Evolutionary conservation across 1,140 invertebrate species (phyloP).

Genomic region (Drosophila repleta): DNA sequence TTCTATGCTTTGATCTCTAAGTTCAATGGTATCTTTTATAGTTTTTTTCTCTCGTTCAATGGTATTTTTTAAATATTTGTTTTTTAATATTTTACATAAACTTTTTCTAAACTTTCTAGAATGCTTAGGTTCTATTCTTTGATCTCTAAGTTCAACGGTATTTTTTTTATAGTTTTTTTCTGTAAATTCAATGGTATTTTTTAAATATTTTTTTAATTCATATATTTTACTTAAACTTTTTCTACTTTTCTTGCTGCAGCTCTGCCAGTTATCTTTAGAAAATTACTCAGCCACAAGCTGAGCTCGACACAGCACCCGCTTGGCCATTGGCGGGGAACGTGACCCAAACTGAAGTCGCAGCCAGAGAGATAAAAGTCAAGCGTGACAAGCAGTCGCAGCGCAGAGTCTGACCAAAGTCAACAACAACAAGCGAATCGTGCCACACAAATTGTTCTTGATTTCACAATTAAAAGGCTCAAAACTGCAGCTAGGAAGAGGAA

Average conservation of each 20-base stretch:
- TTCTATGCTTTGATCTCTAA: too few relatives aligned
- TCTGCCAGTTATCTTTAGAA: slow-evolving; percentile 1
- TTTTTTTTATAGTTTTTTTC: not conserved
- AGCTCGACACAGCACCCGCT: slow-evolving; percentile 2
- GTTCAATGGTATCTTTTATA: too few relatives aligned
- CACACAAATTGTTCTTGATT: slow-evolving; percentile 65
- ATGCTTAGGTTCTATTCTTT: too few relatives aligned
- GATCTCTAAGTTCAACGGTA: not conserved
- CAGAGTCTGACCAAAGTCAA: slow-evolving; percentile 29
- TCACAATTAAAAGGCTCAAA: slow-evolving; percentile 75
- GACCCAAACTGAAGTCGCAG: slow-evolving; percentile 43
- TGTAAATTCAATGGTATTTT: not conserved
- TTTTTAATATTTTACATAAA: too few relatives aligned
- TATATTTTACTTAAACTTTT: too few relatives aligned
- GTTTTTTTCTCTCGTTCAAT: too few relatives aligned
- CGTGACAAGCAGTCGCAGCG: slow-evolving; percentile 51
- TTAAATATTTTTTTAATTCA: not conserved
- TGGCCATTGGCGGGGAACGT: slow-evolving; percentile 49
- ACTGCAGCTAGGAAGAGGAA: slow-evolving; percentile 12
- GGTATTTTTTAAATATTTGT: too few relatives aligned
- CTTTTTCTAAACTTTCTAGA: too few relatives aligned
- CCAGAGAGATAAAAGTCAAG: slow-evolving; percentile 44
- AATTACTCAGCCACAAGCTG: slow-evolving; percentile 3
- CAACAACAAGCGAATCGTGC: slow-evolving; percentile 54
- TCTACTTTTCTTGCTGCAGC: not conserved